Evolutionary conservation across 1,140 invertebrate genomes (phyloP), one percentile per base, ranked within the genome.

Genomic region (Brachionus manjavacas): DNA sequence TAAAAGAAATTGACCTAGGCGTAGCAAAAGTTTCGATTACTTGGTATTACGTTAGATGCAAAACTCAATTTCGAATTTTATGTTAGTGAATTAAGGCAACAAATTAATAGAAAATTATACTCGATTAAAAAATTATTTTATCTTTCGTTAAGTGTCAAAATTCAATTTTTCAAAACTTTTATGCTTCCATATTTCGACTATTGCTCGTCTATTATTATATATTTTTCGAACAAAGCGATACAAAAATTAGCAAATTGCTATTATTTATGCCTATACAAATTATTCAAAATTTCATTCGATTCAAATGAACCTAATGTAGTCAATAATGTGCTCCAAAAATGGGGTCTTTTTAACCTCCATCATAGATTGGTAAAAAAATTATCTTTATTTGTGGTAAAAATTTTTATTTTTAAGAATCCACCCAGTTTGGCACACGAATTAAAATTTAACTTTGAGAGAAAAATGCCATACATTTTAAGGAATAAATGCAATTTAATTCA

Each of bases 401-500:
- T 64, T 64, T 64, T 20, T 64, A 64, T 64, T 64, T 64, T 64
- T 25, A 64, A 64, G 55, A 64, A 64, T 64, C 55, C 55, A 20
- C n/a, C 55, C n/a, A 64, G 20, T 64, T 64, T 64, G 23, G 55
- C 55, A 64, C n/a, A 64, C 1, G 55, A 64, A 16, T 64, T 64
- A 64, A 64, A 64, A 64, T 64, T 64, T 64, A 64, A 64, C 23
- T 64, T 64, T 64, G 55, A 14, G 55, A 64, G 55, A 64, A 64
- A 64, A 64, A 2, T 64, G 55, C 23, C 55, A 2, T 64, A 2
- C 2, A 20, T 64, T 64, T 3, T 64, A 64, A 64, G 55, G 16
- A 64, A 64, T 64, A 64, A 64, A 64, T 20, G 12, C 23, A 64
- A 64, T 64, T 64, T 64, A 20, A 20, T 16, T 16, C 55, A 64